Conservation (phyloP, 2,113 vertebrate genomes). For the Coptodon bakossiorum region DNA sequence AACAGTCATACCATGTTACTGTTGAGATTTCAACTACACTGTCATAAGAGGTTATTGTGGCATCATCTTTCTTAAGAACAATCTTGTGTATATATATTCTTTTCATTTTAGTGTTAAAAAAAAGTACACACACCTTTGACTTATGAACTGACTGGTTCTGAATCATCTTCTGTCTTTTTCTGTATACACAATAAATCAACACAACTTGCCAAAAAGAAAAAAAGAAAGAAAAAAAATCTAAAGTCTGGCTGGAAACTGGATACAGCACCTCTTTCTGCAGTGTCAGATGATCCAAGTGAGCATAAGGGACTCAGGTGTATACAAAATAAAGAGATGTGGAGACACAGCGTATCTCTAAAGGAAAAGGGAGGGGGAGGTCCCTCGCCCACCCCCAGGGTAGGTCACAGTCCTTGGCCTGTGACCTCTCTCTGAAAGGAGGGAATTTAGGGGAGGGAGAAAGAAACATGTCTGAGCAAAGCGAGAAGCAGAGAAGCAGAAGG, state of each 20-base stretch:
- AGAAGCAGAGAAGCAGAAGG: not conserved
- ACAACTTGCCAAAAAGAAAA: not conserved
- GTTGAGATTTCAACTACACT: not conserved
- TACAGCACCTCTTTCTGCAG: conserved; percentile 42
- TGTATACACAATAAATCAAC: conserved; percentile 22
- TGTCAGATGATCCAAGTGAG: conserved; percentile 52
- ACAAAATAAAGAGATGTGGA: conserved; percentile 71
- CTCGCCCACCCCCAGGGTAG: conserved; percentile 62
- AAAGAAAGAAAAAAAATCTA: not conserved
- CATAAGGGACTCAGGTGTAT: conserved; percentile 69
- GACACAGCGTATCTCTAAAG: conserved; percentile 28
- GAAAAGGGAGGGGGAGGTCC: not conserved
- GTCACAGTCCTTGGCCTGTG: conserved; percentile 66
- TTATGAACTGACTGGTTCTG: not conserved
- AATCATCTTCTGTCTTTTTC: not conserved
- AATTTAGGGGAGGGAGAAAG: conserved; percentile 62
- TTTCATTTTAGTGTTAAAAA: not conserved
- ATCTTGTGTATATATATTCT: not conserved
- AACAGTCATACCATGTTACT: not conserved
- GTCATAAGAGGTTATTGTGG: not conserved
- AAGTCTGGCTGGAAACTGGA: conserved; percentile 42
- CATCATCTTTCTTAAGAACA: not conserved
- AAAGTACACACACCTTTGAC: not conserved
- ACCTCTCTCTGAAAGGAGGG: conserved; percentile 69
- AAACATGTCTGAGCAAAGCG: conserved; percentile 64